A percentile compares a stretch with the other conserved stretches of the same genome.
phyloP scores from a whole-genome alignment of 1,140 invertebrate species.

The Cephus cinctus region DNA sequence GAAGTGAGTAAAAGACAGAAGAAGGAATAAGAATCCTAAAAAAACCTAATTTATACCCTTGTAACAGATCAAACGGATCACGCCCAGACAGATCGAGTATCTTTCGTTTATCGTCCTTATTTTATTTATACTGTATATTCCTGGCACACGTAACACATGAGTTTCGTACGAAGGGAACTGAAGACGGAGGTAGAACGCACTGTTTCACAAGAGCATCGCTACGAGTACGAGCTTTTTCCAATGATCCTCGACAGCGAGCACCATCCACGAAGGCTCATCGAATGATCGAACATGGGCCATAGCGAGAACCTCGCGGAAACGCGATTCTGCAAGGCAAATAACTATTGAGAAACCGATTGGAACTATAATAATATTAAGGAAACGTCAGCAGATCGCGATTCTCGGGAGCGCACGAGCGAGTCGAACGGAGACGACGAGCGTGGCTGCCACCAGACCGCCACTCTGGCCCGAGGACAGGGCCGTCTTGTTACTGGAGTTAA shows the following conservation, averaged over 20 bases:
- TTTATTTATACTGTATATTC: too few species aligned
- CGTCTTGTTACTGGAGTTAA: conserved; percentile 24
- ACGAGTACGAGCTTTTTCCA: conserved; percentile 10
- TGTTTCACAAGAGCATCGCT: conserved; percentile 12
- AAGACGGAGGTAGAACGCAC: too few species aligned
- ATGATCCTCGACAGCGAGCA: conserved; percentile 9
- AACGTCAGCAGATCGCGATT: conserved; percentile 48
- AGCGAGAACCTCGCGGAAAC: conserved; percentile 9
- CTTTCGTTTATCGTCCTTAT: too few species aligned
- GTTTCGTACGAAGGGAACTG: too few species aligned
- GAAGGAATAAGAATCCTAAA: too few species aligned
- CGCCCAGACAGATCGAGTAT: too few species aligned
- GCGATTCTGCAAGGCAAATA: conserved; percentile 7
- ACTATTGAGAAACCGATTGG: background rate
- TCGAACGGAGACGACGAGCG: conserved; percentile 36
- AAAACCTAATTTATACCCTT: too few species aligned
- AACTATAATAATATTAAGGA: conserved; percentile 18
- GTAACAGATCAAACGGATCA: too few species aligned
- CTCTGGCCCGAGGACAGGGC: conserved; percentile 36
- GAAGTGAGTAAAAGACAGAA: too few species aligned
- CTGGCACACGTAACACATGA: too few species aligned
- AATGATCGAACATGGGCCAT: conserved; percentile 17
- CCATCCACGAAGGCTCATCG: conserved; percentile 17
- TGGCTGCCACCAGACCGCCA: conserved; percentile 32
- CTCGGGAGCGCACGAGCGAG: conserved; percentile 39